Evolutionary conservation across 2,797 vertebrate genomes (phyloP).

Genomic region (Phataginus tetradactyla): DNA sequence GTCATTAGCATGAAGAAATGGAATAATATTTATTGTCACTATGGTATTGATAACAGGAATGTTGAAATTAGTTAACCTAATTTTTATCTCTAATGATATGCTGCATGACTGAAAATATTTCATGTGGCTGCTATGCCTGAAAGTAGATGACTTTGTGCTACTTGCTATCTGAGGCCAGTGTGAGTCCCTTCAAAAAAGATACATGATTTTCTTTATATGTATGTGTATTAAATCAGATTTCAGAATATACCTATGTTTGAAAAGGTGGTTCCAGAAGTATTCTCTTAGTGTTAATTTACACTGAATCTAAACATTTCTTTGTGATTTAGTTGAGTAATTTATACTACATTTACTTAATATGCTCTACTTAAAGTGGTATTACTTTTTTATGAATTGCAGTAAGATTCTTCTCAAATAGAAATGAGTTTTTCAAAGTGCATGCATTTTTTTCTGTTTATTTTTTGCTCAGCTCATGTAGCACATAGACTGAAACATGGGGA

Average conservation of each 20-base stretch:
- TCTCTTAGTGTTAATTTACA: neutral
- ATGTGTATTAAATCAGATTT: neutral
- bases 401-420: neutral
- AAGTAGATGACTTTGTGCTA: neutral
- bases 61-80: neutral
- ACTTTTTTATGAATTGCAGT: neutral
- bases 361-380: neutral
- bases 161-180: neutral
- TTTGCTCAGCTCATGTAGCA: neutral
- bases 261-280: neutral
- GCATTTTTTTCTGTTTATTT: neutral
- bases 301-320: neutral
- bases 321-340: neutral
- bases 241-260: neutral
- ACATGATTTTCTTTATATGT: neutral
- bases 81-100: neutral
- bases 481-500: neutral
- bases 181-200: neutral
- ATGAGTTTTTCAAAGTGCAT: neutral
- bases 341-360: neutral
- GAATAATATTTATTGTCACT: neutral
- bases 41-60: neutral
- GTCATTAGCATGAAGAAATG: neutral
- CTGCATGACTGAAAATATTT: neutral
- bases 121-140: neutral